phyloP scores from a whole-genome alignment of 2,888 invertebrate species.

The Pristionchus fissidentatus region DNA sequence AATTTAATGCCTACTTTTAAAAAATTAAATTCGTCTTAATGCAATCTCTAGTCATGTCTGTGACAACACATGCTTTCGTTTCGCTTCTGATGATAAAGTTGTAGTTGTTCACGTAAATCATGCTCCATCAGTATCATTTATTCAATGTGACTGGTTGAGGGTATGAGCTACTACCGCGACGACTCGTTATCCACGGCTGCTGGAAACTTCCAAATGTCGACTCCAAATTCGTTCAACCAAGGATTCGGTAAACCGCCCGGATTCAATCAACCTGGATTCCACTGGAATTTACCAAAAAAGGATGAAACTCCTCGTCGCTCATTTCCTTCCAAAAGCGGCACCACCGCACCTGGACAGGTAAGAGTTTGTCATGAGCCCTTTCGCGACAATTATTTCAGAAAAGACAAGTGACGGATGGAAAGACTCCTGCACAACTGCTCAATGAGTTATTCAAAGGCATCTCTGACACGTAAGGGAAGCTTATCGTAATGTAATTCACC shows the following conservation, averaged over 20 bases:
- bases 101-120: too few relatives aligned
- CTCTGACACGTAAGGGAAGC: not conserved
- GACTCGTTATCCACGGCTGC: not conserved
- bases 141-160: not conserved
- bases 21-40: too few relatives aligned
- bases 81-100: too few relatives aligned
- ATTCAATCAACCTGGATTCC: not conserved
- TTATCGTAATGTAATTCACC: not conserved
- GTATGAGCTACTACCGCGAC: slow-evolving; percentile 13
- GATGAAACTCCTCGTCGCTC: not conserved
- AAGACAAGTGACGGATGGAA: not conserved
- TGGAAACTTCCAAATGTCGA: not conserved
- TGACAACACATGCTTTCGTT: too few relatives aligned
- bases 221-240: too few relatives aligned
- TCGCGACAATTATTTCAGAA: not conserved
- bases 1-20: too few relatives aligned
- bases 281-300: not conserved
- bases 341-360: not conserved
- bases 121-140: not conserved
- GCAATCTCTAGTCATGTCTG: too few relatives aligned
- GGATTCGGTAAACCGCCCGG: not conserved
- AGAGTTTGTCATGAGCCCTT: too few relatives aligned
- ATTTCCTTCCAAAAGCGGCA: not conserved
- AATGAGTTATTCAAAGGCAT: slow-evolving; percentile 40
- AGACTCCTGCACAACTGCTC: slow-evolving; percentile 23